Base-by-base conservation (phyloP, 2,888 invertebrate genomes). In the Podotricha telesiphe region DNA sequence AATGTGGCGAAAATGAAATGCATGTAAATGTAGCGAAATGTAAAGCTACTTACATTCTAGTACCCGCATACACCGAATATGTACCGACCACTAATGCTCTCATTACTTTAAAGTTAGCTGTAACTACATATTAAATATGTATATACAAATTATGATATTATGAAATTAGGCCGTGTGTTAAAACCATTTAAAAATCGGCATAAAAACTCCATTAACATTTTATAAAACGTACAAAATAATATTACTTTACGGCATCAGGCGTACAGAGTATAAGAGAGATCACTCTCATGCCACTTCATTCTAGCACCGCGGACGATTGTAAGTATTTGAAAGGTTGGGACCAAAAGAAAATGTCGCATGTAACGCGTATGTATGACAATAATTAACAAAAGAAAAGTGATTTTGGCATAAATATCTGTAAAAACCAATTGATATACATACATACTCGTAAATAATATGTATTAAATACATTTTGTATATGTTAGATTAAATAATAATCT, bases 1-100 rank as follows among this genome's bases (percentile, higher is more conserved):
- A 50, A 62, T 62, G 62, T 62, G 62, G 47, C 37, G 34, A 15
- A 62, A 62, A 62, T 62, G 62, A 62, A 62, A 62, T 50, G 62
- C 48, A 19, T 19, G 62, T 62, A 50, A n/a, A 62, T 50, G 37
- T 50, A 48, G 42, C 42, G n/a, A 48, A 62, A 62, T 62, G 47
- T 62, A 34, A 48, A 19, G 48, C 48, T 62, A 62, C 48, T 62
- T 62, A 48, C 48, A 37, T 47, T 19, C 34, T 28, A 48, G 48
- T 62, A 34, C 47, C 48, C 62, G 48, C 62, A 62, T 62, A 47
- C 17, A 47, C 45, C 5, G 13, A 47, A 61, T 28, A 28, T 61
- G 48, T 48, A 62, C 48, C 34, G 37, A 48, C 28, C 34, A 37
- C 48, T 34, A 62, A 48, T 51, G 58, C 51, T 61, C 67, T 67